Percentiles rank a stretch among this genome's conserved stretches.
phyloP scores from a whole-genome alignment of 2,113 vertebrate genomes.

The Zosterops lateralis region DNA sequence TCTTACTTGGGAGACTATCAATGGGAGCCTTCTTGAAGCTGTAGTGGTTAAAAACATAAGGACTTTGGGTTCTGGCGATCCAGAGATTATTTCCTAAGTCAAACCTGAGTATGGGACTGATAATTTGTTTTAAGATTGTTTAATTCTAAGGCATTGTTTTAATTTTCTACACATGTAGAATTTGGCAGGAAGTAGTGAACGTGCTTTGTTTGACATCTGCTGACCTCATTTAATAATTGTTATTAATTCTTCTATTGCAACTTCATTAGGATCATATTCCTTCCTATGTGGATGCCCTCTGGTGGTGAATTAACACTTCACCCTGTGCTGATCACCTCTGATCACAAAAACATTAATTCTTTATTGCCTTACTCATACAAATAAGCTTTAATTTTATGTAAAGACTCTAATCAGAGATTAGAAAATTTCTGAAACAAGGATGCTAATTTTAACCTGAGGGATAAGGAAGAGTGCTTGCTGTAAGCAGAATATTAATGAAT shows the following conservation, averaged over 20 bases:
- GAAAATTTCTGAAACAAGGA: neutral
- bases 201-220: conserved; percentile 62
- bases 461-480: neutral
- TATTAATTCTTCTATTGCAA: conserved; percentile 57
- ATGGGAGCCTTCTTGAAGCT: neutral
- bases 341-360: neutral
- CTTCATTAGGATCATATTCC: neutral
- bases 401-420: neutral
- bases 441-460: neutral
- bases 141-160: conserved; percentile 41
- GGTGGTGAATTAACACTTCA: conserved; percentile 15
- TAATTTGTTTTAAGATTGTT: conserved; percentile 48
- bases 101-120: conserved; percentile 40
- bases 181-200: conserved; percentile 56
- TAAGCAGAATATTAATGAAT: neutral
- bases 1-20: neutral
- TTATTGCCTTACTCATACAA: neutral
- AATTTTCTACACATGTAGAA: conserved; percentile 62
- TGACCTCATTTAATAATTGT: conserved; percentile 66
- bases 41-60: conserved; percentile 29
- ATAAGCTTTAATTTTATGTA: neutral
- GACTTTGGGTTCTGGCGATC: neutral
- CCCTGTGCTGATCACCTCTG: neutral
- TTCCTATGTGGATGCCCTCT: conserved; percentile 45
- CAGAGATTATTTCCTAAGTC: conserved; percentile 17